Evolutionary conservation across 1,140 invertebrate genomes (phyloP), one percentile per base, ranked within the genome.

Genomic region (Teleogryllus occipitalis): DNA sequence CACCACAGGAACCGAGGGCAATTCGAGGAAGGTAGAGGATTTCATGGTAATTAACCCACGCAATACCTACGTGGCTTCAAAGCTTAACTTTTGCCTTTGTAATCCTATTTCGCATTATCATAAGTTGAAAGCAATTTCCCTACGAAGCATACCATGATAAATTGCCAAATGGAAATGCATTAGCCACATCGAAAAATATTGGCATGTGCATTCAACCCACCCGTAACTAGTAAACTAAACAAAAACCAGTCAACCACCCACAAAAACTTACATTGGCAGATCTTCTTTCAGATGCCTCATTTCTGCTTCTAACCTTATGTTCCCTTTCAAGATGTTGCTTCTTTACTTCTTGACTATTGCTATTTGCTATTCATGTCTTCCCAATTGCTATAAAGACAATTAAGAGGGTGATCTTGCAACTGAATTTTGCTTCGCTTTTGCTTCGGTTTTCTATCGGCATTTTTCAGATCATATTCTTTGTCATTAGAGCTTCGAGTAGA

Each of bases 391-490:
- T 10, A 65, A 14, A 65, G 10, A 18, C 18, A 65, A 65, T 14
- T 65, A 18, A 65, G 54, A 65, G 54, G 54, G 54, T 65, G 54
- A 14, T 77, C 76, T 77, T 77, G 76, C 22, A 48, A 77, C 8
- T 54, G 76, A 77, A 77, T 77, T 77, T 77, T 47, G 47, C 76
- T 77, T 54, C 46, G 76, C 18, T 21, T 47, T 48, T 46, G 48
- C 48, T 77, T 77, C 76, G 21, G 47, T 76, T 47, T 76, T 76
- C 12, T 15, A 77, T 21, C 72, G 14, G 47, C n/a, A 4, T 72
- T 65, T 78, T 77, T 77, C 79, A 54, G 79, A 80, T 80, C 75
- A 77, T 80, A 80, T 80, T 80, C 79, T 80, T 80, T 80, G 49
- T 77, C 65, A 74, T 47, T 48, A 54, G 75, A 77, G 79, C 79